Evolutionary conservation across 2,888 invertebrate species (phyloP).

Genomic region (Catonia carolina): DNA sequence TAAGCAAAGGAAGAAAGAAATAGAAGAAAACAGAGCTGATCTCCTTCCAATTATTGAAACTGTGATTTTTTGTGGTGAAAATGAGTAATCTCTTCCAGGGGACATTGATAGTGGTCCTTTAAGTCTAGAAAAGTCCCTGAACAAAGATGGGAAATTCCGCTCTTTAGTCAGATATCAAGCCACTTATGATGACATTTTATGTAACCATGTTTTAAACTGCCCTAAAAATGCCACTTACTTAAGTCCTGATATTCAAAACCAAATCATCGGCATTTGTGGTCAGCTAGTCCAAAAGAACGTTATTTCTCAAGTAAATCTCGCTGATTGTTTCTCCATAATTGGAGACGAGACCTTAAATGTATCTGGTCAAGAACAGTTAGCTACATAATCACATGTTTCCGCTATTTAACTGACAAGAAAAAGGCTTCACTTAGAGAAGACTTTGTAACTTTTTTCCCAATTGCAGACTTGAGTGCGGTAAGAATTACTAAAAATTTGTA

Average conservation of each 20-base stretch:
- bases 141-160: constrained; percentile 2
- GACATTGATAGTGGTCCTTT: constrained; percentile 4
- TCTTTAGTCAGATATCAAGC: not conserved
- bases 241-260: constrained; percentile 6
- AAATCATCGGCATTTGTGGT: constrained; percentile 2
- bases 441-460: constrained; percentile 12
- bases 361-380: not conserved
- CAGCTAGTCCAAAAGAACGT: not conserved
- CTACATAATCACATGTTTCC: not conserved
- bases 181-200: not conserved
- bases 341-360: constrained; percentile 11
- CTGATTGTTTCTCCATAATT: constrained; percentile 11
- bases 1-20: not conserved
- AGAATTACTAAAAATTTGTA: not conserved
- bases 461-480: not conserved
- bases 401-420: not conserved
- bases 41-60: not conserved
- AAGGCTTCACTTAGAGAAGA: not conserved
- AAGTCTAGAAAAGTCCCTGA: not conserved
- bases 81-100: not conserved
- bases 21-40: not conserved
- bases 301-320: not conserved
- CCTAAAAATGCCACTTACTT: constrained; percentile 8
- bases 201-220: not conserved
- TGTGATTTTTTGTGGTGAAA: not conserved